A percentile compares a stretch with the other conserved stretches of the same genome.
These are phyloP conservation scores for Anthophora plumipes DNA, from an alignment of 2,888 invertebrate genomes.

Conservation along the genomic window DNA sequence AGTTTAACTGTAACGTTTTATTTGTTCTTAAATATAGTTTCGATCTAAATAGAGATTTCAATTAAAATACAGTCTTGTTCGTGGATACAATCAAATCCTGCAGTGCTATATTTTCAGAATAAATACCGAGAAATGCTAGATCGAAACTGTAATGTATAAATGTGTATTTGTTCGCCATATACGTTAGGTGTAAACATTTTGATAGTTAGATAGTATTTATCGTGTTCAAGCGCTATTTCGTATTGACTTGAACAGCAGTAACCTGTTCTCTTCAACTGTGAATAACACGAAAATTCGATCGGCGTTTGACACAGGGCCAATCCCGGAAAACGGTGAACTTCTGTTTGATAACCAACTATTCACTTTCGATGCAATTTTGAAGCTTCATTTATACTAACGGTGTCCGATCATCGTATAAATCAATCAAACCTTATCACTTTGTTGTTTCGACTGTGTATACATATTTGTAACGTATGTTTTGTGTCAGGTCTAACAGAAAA, in stretches of 20 bases:
- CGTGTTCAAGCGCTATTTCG: not conserved
- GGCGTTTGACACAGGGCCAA: not conserved
- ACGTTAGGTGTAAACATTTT: not conserved
- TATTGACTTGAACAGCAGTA: not conserved
- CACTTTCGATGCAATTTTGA: not conserved
- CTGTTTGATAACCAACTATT: not conserved
- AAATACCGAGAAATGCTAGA: not conserved
- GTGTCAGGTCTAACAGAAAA: not conserved
- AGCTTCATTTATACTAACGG: not conserved
- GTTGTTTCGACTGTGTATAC: not conserved
- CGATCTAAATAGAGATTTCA: no score
- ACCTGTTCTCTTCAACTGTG: not conserved
- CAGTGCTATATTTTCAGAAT: no score
- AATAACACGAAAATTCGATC: slow-evolving; percentile 7
- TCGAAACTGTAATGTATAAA: not conserved
- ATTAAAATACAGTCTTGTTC: no score
- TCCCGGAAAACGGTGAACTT: not conserved
- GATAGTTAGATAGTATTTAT: not conserved
- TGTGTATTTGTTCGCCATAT: not conserved
- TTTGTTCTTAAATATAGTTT: no score
- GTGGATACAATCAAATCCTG: no score
- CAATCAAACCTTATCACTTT: not conserved
- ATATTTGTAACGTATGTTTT: not conserved
- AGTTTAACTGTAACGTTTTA: no score
- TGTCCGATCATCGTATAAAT: not conserved